phyloP scores from a whole-genome alignment of 2,113 vertebrate species.

The Hucho hucho region DNA sequence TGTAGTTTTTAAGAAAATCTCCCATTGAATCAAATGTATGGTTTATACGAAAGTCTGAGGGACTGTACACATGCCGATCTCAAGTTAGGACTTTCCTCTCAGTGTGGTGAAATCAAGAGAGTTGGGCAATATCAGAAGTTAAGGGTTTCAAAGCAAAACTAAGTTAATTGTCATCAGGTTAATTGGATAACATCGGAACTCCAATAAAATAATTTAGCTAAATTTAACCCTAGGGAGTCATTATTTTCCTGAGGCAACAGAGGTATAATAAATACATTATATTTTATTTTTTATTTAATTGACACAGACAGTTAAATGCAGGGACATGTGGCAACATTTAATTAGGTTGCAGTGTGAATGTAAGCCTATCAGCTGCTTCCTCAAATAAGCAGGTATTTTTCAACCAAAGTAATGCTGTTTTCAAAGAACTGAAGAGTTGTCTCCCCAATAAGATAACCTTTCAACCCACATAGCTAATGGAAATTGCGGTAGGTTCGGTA shows the following conservation, averaged over 20 bases:
- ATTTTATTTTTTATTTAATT: neutral
- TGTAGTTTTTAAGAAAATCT: neutral
- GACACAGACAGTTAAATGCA: neutral
- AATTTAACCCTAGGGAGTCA: too few species aligned
- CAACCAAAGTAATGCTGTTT: conserved; percentile 11
- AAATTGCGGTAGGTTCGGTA: conserved; percentile 53
- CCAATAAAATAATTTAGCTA: too few species aligned
- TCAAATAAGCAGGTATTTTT: neutral
- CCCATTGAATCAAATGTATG: neutral
- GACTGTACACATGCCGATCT: too few species aligned
- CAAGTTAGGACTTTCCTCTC: too few species aligned
- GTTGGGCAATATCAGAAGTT: too few species aligned
- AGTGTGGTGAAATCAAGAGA: too few species aligned
- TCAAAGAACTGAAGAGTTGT: conserved; percentile 52
- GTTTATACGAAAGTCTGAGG: too few species aligned
- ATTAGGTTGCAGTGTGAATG: neutral
- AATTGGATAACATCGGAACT: too few species aligned
- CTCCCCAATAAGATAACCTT: conserved; percentile 55
- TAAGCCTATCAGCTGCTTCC: neutral
- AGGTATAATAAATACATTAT: too few species aligned
- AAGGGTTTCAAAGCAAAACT: too few species aligned
- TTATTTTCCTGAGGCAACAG: too few species aligned
- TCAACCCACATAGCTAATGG: conserved; percentile 37
- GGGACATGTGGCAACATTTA: neutral
- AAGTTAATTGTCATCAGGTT: too few species aligned